Base-by-base conservation (phyloP, 2,113 vertebrate species). In the Peromyscus polionotus region DNA sequence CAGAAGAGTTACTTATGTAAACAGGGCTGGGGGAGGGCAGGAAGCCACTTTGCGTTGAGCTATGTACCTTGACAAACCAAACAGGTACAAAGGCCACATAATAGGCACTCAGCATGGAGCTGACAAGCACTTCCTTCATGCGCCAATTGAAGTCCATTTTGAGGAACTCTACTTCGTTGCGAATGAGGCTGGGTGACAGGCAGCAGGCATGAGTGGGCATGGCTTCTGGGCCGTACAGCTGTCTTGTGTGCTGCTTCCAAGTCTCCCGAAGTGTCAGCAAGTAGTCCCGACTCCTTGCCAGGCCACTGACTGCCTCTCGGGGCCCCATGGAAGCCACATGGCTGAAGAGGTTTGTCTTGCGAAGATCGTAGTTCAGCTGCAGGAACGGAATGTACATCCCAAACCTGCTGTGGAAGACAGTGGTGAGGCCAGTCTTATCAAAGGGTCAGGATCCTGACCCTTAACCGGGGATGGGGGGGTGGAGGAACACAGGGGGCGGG, bases 351-450 rank as follows among this genome's bases (percentile, higher is more conserved):
- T 99, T 98, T 0, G 98, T 98, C 87, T 99, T 99, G 1, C 99
- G 98, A 0, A 99, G 97, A 98, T 99, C 99, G 70, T 99, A 99
- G 98, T 99, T 99, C 91, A 99, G 98, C 86, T 99, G 99, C 51
- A 99, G 99, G 98, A 99, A 99, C 4, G 99, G 99, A 98, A 99
- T 99, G 98, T 99, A 99, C 99, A 99, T 99, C 89, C 99, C 99
- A 81, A 99, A 99, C 95, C 99, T 99, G 98, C 87, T 14, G 87
- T 22, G 24, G 93, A 88, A 93, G 42, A 95, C 14, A 84, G 5
- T 48, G 57, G 54, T 92, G 88, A 89, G 93, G 73, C 57, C 33
- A 86, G 95, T 79, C 0, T 65, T 92, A 94, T 33, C 92, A 5
- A 22, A 0, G 5, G 79, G 36, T 75, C 5, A 20, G 75, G 39